A percentile compares a stretch with the other conserved stretches of the same genome.
Evolutionary conservation across 1,140 invertebrate species (phyloP).

Genomic region (Venustaconcha ellipsiformis): DNA sequence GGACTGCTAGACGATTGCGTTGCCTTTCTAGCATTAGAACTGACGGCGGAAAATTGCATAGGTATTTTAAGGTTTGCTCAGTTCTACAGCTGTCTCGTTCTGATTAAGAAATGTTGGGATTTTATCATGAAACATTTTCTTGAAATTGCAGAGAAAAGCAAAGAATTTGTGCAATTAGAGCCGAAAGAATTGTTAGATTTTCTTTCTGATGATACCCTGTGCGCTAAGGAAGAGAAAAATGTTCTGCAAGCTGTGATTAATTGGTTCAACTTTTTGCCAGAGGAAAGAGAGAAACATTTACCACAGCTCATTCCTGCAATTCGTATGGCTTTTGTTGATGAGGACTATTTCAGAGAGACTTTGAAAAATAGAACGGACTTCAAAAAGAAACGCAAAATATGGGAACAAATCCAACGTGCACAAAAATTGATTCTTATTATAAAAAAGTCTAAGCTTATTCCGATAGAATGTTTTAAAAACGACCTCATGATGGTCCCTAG

Average conservation of each 20-base stretch:
- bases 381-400: slow-evolving; percentile 10
- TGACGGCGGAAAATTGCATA: slow-evolving; percentile 82
- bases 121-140: slow-evolving; percentile 48
- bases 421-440: slow-evolving; percentile 28
- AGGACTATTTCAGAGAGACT: slow-evolving; percentile 21
- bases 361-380: slow-evolving; percentile 19
- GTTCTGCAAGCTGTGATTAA: slow-evolving; percentile 92
- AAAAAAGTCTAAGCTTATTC: slow-evolving; percentile 7
- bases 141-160: slow-evolving; percentile 89
- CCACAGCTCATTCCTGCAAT: slow-evolving; percentile 4
- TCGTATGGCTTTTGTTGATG: slow-evolving; percentile 20
- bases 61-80: slow-evolving; percentile 84
- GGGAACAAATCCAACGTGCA: slow-evolving; percentile 30
- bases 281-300: slow-evolving; percentile 76
- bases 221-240: slow-evolving; percentile 94
- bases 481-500: slow-evolving; percentile 22
- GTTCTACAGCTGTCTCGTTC: slow-evolving; percentile 78
- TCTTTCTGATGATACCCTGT: slow-evolving; percentile 94
- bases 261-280: slow-evolving; percentile 97
- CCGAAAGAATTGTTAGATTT: slow-evolving; percentile 94
- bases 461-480: slow-evolving; percentile 2
- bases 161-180: slow-evolving; percentile 95
- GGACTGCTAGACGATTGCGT: slow-evolving; percentile 83
- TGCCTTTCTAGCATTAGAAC: slow-evolving; percentile 76
- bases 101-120: slow-evolving; percentile 77